Evolutionary conservation across 2,797 vertebrate species (phyloP).

Genomic region (Acrossocheilus fasciatus): DNA sequence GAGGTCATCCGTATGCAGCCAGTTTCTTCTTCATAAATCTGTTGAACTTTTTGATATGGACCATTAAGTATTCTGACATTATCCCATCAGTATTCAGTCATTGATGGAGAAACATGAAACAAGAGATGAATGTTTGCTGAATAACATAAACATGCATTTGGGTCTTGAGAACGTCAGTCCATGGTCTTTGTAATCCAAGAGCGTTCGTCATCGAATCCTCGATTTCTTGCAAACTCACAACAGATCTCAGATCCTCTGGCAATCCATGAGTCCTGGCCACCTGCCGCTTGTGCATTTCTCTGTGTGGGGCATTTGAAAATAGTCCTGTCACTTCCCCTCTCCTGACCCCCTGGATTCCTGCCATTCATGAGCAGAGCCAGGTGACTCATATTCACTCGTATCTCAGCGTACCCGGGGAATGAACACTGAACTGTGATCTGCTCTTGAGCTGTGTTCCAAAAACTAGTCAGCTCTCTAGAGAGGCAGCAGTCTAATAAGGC

Average conservation of each 20-base stretch:
- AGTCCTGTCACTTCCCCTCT: constrained; percentile 8
- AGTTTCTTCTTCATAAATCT: not conserved
- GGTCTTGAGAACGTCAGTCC: constrained; percentile 22
- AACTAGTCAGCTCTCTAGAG: not conserved
- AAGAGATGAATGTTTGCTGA: not conserved
- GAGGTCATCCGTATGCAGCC: not conserved
- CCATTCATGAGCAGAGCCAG: constrained; percentile 47
- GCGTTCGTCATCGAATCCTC: constrained; percentile 9
- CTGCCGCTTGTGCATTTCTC: constrained; percentile 35
- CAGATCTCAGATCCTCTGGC: constrained; percentile 16
- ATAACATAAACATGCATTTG: constrained; percentile 8
- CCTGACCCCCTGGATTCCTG: constrained; percentile 46
- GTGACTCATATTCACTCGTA: constrained; percentile 43
- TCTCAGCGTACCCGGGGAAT: not conserved
- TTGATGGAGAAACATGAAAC: not conserved
- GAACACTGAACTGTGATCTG: not conserved
- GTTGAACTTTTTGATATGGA: not conserved
- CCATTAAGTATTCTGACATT: constrained; percentile 19
- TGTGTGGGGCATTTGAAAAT: constrained; percentile 49
- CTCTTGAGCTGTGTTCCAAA: constrained; percentile 1
- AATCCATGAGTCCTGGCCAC: constrained; percentile 27
- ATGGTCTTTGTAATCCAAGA: not conserved
- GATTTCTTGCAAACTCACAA: constrained; percentile 11
- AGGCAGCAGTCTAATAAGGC: not conserved
- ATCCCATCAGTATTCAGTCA: not conserved